Base-by-base conservation (phyloP, 2,113 vertebrate species). In the Oryzias woworae region DNA sequence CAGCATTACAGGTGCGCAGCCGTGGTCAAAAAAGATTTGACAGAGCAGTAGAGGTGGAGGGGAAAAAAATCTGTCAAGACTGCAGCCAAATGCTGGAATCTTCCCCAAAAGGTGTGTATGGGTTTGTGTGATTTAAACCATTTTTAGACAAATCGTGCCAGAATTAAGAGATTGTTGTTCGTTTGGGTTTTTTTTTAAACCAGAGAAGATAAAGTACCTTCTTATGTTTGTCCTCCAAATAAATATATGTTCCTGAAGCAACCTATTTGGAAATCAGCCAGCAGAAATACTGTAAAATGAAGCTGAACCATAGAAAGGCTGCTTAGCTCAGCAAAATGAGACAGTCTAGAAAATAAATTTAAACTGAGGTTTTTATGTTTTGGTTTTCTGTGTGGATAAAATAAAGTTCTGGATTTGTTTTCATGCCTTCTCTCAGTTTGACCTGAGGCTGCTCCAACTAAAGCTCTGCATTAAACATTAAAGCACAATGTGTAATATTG, bases 1-100 rank as follows among this genome's bases (percentile, higher is more conserved):
- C 80, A 77, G 85, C 80, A 55, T 77, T 77, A 66, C 48, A 75
- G 45, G 14, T 62, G 66, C 77, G 58, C 58, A 67, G 69, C 50
- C 62, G 20, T 69, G 76, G 75, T 88, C 64, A 70, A 70, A 80
- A 69, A 36, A 36, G 10, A 28, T 6, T 6, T 0, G 26, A 28
- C 26, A 6, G 36, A 36, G 36, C 10, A 36, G 36, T 8, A 36
- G 3, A 36, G 36, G 12, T 36, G 36, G 36, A 10, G 8, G 7
- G 49, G 62, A 80, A 77, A 81, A 62, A 66, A 26, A 58, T 69
- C 79, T 71, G 72, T 77, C 76, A 80, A 58, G 46, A 41, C 43
- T 53, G 50, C 54, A 78, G 56, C 65, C 36, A 62, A 47, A 69
- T 43, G 47, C 60, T 41, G 51, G 56, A 67, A 56, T 65, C 62